Evolutionary conservation across 1,140 invertebrate genomes (phyloP).

Genomic region (Epicauta chinensis): DNA sequence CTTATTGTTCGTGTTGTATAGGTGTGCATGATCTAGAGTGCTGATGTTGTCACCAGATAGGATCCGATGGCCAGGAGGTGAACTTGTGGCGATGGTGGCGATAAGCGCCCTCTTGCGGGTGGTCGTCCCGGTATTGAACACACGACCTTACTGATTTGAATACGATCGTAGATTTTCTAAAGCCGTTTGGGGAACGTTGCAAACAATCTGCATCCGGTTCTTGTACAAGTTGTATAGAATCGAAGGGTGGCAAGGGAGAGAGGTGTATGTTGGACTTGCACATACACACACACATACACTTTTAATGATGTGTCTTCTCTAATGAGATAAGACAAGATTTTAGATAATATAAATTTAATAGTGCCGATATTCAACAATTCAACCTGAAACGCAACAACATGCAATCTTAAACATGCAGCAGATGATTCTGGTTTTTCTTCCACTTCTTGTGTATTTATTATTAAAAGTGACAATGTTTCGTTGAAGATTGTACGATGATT

Average conservation of each 20-base stretch:
- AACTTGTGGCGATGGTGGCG: conserved; percentile 35
- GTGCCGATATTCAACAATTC: conserved; percentile 29
- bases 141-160: conserved; percentile 43
- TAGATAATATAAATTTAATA: conserved; percentile 41
- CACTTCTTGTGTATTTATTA: too few species aligned
- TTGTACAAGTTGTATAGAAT: background rate
- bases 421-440: too few species aligned
- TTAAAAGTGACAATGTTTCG: too few species aligned
- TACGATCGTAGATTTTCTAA: conserved; percentile 38
- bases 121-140: conserved; percentile 34
- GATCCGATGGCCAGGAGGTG: conserved; percentile 23
- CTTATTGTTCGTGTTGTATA: conserved; percentile 19
- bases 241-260: conserved; percentile 7
- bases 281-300: too few species aligned
- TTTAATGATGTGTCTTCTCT: conserved; percentile 40
- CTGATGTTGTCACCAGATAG: conserved; percentile 45
- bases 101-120: conserved; percentile 38
- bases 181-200: background rate
- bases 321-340: conserved; percentile 41
- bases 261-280: conserved; percentile 20
- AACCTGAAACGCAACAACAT: conserved; percentile 19
- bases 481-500: too few species aligned
- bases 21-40: conserved; percentile 41
- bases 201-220: conserved; percentile 32
- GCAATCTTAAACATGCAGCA: conserved; percentile 15